phyloP scores from a whole-genome alignment of 2,888 invertebrate species.

The Dasysyrphus tricinctus region DNA sequence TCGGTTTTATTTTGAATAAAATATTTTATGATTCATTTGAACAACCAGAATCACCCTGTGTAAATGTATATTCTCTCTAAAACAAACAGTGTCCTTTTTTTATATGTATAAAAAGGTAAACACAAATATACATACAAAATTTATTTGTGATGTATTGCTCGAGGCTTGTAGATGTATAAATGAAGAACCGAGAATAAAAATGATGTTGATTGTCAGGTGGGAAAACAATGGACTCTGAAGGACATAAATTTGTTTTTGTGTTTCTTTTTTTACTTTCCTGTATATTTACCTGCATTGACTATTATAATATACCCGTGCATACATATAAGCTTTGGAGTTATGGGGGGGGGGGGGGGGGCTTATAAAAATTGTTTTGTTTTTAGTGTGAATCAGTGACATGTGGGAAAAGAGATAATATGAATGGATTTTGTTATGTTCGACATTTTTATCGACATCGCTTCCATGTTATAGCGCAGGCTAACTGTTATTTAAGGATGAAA shows the following conservation, averaged over 20 bases:
- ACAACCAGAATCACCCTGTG: background rate
- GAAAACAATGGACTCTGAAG: constrained; percentile 65
- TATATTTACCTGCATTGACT: background rate
- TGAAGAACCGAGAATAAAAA: constrained; percentile 53
- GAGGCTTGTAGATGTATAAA: constrained; percentile 55
- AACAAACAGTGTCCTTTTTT: constrained; percentile 46
- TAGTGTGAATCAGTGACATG: constrained; percentile 43
- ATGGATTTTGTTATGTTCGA: constrained; percentile 31
- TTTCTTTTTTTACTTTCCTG: background rate
- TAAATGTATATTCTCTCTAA: constrained; percentile 33
- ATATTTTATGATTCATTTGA: too few relatives aligned
- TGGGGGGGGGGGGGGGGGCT: constrained; percentile 1
- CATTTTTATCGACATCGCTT: constrained; percentile 5
- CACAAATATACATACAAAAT: background rate
- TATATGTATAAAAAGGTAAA: background rate
- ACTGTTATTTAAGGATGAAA: background rate
- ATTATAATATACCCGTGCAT: too few relatives aligned
- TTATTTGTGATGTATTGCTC: constrained; percentile 31
- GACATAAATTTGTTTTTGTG: constrained; percentile 13
- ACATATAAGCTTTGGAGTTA: constrained; percentile 5
- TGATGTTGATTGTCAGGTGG: constrained; percentile 71
- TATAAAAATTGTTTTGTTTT: constrained; percentile 33
- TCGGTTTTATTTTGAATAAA: too few relatives aligned
- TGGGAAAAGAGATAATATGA: constrained; percentile 17
- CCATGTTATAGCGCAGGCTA: background rate